Evolutionary conservation across 2,113 vertebrate species (phyloP), one percentile per base, ranked within the genome.

Genomic region (Hassar affinis): DNA sequence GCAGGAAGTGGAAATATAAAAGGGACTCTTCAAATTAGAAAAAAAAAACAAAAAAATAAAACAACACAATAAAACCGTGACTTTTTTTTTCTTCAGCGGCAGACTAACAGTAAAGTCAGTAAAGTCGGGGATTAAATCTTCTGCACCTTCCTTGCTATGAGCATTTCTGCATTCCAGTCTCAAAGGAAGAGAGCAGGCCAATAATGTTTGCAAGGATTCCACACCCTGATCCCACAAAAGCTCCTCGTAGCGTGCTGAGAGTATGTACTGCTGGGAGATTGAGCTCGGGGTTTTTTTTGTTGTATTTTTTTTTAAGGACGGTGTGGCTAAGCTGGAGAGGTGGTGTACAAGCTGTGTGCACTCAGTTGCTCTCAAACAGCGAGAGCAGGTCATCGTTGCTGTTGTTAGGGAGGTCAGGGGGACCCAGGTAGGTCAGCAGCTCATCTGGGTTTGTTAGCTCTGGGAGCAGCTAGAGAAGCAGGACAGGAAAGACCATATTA

Each of bases 301-400:
- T 59, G 57, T 57, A 38, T 78, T 79, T 45, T n/a, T 61, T 49
- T 79, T 52, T 51, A 33, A 76, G 80, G 78, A 83, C 64, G 51
- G 84, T 56, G 59, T 82, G 59, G 49, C 76, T n/a, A 38, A 61
- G 82, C 61, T 80, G 80, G 75, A 30, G 49, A 30, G 49, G 35
- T 35, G 20, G 6, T 80, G 45, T 7, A 45, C 20, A 20, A 12
- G 51, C 6, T 0, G 7, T 49, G 64, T 27, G 42, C 25, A 72
- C n/a, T 97, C 94, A 98, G 93, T 97, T 98, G 94, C 94, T 99
- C 95, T 98, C 97, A 4, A 99, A 99, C 89, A 99, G 95, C 20
- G 97, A 96, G 59, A 99, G 96, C 84, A 99, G 95, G 88, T 99
- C 97, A 0, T 99, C 97, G 0, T 93, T 97, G 94, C 94, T 96